Base-by-base conservation (phyloP, 2,797 vertebrate genomes). In the Typhlichthys eigenmanni region DNA sequence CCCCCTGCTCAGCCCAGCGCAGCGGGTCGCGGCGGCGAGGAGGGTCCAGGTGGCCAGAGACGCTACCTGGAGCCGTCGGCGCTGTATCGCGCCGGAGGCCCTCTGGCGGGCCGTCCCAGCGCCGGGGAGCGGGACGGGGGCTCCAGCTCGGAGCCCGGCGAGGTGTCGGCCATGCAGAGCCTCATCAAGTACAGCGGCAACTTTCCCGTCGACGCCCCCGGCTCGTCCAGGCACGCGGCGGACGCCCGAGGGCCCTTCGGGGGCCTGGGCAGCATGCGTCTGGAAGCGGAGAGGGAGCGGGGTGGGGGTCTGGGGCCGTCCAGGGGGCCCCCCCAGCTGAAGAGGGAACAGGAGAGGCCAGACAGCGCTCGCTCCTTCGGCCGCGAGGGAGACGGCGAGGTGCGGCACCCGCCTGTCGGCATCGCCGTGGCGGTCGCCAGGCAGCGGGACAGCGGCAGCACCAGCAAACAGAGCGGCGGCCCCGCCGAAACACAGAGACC, bases 151-250 rank as follows among this genome's bases (percentile, higher is more conserved):
- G 76, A 89, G 2, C 76, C 92, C 0, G 68, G 92, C 0, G 96
- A 98, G 78, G 94, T 95, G 6, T 98, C 96, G 0, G 96, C 97
- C 81, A 98, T 99, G 97, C 97, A 98, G 88, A 97, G 95, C 81
- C 93, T 99, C 60, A 98, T 99, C 79, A 97, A 97, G 60, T 99
- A 98, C 88, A 98, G 97, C 0, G 97, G 97, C 13, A 97, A 94
- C 90, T 98, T 99, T 59, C 90, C 94, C 0, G 91, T 95, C 0
- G 96, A 97, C 55, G 86, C 89, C 0, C 71, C 87, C 0, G 75
- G 82, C 8, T 55, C 93, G 0, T 90, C 94, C 32, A 93, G 95
- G 69, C 92, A 92, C 0, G 82, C 90, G 6, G 83, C 91, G 0
- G 92, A 93, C 0, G 91, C 92, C 80, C 93, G 95, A 68, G 96